Conservation (phyloP, 2,888 invertebrate species). For the Odontothrips loti region DNA sequence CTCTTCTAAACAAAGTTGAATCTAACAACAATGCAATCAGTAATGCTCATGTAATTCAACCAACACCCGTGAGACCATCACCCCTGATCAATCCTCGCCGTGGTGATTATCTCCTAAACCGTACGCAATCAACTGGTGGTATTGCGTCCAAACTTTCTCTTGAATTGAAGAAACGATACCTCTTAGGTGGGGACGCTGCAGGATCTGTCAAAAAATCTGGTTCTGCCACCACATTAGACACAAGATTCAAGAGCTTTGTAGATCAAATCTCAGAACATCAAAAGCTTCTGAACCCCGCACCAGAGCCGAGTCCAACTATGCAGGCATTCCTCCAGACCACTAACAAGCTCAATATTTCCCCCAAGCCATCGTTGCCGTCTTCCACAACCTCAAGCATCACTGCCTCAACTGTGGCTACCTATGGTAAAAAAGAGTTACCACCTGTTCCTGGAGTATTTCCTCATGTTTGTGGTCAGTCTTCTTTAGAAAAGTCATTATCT, state of each 20-base stretch:
- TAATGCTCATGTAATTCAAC: slow-evolving; percentile 42
- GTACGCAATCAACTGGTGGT: slow-evolving; percentile 81
- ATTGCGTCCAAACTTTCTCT: slow-evolving; percentile 82
- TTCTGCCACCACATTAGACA: slow-evolving; percentile 77
- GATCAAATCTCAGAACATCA: slow-evolving; percentile 85
- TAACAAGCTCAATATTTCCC: slow-evolving; percentile 42
- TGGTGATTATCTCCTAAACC: slow-evolving; percentile 73
- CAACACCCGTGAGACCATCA: slow-evolving; percentile 38
- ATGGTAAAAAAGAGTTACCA: slow-evolving; percentile 36
- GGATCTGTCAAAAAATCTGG: slow-evolving; percentile 74
- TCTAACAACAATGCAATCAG: slow-evolving; percentile 35
- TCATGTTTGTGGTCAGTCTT: slow-evolving; percentile 41
- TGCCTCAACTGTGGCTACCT: slow-evolving; percentile 2
- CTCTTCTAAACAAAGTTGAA: slow-evolving; percentile 44
- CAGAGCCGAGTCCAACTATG: slow-evolving; percentile 64
- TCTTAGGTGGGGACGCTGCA: slow-evolving; percentile 66
- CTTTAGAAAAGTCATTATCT: neutral
- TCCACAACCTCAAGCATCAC: slow-evolving; percentile 33
- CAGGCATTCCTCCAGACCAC: slow-evolving; percentile 60
- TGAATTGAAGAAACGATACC: slow-evolving; percentile 79
- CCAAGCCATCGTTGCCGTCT: slow-evolving; percentile 37
- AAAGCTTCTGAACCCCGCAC: slow-evolving; percentile 74
- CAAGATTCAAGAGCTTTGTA: slow-evolving; percentile 76
- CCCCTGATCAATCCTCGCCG: slow-evolving; percentile 57
- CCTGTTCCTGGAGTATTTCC: slow-evolving; percentile 40